These are phyloP conservation scores for Bubalus kerabau DNA, from an alignment of 2,113 vertebrate species.

Conservation along the genomic window DNA sequence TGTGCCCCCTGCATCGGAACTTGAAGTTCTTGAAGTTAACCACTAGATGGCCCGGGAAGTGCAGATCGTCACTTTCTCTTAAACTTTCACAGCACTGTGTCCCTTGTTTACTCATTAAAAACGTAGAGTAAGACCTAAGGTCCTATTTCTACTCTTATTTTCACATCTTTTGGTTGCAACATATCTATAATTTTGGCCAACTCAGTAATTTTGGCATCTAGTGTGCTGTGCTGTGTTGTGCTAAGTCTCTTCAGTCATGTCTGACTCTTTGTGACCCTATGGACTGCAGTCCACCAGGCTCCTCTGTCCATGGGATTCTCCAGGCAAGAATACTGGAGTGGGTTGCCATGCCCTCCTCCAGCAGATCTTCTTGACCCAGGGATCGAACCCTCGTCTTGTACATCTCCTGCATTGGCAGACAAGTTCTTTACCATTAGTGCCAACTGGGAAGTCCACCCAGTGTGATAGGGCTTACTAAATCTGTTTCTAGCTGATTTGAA, in stretches of 20 bases:
- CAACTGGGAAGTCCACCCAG: neutral
- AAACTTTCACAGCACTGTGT: neutral
- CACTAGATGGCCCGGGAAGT: neutral
- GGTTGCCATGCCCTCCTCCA: neutral
- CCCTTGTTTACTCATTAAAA: neutral
- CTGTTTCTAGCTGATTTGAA: neutral
- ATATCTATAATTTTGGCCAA: neutral
- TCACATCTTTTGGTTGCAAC: neutral
- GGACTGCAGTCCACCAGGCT: neutral
- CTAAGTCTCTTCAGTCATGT: neutral
- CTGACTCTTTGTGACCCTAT: neutral
- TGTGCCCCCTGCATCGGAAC: neutral
- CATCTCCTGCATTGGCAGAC: neutral
- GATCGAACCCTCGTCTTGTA: neutral
- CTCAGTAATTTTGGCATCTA: neutral
- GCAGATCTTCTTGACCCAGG: neutral
- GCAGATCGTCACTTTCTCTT: neutral
- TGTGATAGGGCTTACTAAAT: neutral
- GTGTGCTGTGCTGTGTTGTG: neutral
- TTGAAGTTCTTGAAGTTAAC: neutral
- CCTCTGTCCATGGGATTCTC: neutral
- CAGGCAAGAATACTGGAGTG: neutral
- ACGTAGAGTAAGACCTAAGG: neutral
- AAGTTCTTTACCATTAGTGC: neutral
- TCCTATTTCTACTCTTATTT: neutral